A percentile compares a stretch with the other conserved stretches of the same genome.
These are phyloP conservation scores for Saturnia japonica DNA, from an alignment of 2,888 invertebrate species.

Conservation along the genomic window DNA sequence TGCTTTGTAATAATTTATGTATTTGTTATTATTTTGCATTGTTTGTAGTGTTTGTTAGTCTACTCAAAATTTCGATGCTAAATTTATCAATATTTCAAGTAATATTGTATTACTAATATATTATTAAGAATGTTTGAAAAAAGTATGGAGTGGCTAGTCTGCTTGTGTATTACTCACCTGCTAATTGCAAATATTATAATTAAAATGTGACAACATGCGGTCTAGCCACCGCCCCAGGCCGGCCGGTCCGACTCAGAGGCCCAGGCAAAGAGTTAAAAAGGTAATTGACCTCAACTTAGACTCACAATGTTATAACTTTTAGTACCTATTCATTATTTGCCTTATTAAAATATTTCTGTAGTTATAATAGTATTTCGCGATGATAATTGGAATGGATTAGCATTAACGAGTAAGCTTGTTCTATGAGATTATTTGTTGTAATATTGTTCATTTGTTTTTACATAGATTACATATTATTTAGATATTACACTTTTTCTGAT, in stretches of 20 bases:
- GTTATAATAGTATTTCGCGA: background rate
- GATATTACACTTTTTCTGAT: too few species aligned
- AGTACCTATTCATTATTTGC: background rate
- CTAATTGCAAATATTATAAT: constrained; percentile 2
- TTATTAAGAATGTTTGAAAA: background rate
- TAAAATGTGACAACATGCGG: background rate
- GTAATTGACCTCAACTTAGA: background rate
- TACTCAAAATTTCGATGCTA: too few species aligned
- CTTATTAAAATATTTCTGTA: background rate
- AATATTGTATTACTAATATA: too few species aligned
- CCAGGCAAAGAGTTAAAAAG: background rate
- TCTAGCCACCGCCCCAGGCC: background rate
- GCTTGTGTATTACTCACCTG: background rate
- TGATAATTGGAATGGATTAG: background rate
- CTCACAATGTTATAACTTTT: background rate
- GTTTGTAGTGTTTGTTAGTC: too few species aligned
- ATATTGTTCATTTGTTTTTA: too few species aligned
- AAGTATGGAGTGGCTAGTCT: background rate
- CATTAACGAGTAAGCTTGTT: background rate
- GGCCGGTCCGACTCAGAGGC: background rate
- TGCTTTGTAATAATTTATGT: too few species aligned
- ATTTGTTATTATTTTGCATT: too few species aligned
- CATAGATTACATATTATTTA: too few species aligned
- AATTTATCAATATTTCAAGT: too few species aligned
- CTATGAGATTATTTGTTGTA: too few species aligned